Percentiles rank a stretch among this genome's conserved stretches.
phyloP scores from a whole-genome alignment of 2,888 invertebrate genomes.

The Thecophora atra region DNA sequence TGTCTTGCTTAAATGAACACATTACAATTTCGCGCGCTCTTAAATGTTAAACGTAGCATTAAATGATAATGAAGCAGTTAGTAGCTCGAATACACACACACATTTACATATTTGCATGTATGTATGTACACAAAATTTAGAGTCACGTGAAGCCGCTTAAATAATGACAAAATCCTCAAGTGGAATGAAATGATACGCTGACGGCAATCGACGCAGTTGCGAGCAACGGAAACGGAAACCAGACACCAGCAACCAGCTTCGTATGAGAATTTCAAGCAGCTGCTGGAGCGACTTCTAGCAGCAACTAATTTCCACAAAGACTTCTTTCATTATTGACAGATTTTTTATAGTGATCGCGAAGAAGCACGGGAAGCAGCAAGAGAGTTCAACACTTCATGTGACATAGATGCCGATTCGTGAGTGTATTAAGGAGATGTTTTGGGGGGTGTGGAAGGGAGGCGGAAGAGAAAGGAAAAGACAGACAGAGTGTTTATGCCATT shows the following conservation, averaged over 20 bases:
- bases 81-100: not conserved
- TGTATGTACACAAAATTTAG: not conserved
- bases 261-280: constrained; percentile 17
- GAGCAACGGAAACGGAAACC: not conserved
- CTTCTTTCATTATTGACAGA: constrained; percentile 28
- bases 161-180: constrained; percentile 11
- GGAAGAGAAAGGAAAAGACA: not conserved
- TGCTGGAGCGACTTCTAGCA: not conserved
- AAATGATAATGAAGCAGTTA: constrained; percentile 41
- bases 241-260: constrained; percentile 6
- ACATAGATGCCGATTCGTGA: no score
- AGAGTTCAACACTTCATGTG: no score
- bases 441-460: not conserved
- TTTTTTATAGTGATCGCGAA: not conserved
- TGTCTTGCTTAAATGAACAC: constrained; percentile 37
- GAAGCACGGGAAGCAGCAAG: no score
- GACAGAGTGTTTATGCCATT: not conserved
- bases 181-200: not conserved
- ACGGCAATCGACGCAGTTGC: not conserved
- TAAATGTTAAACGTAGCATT: constrained; percentile 42
- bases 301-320: constrained; percentile 30
- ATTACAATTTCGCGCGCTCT: constrained; percentile 42
- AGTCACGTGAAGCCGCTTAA: constrained; percentile 22
- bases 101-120: not conserved
- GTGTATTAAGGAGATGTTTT: no score